phyloP scores from a whole-genome alignment of 2,113 vertebrate species.

The Tachysurus fulvidraco region DNA sequence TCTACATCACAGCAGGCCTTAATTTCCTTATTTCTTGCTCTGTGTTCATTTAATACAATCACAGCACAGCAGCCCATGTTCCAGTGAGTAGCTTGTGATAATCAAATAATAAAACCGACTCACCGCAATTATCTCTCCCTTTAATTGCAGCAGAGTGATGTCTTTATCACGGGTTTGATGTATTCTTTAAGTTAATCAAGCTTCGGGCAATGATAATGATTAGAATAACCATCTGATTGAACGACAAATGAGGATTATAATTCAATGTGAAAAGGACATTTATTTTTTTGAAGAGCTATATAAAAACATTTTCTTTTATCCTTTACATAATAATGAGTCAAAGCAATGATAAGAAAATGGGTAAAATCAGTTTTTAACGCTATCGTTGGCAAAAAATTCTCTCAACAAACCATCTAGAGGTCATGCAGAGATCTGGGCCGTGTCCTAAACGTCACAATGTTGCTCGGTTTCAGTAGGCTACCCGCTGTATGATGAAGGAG shows the following conservation, averaged over 20 bases:
- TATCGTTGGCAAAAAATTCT: too few relatives aligned
- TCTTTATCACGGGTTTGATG: not conserved
- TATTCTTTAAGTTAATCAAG: not conserved
- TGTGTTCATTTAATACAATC: not conserved
- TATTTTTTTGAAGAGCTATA: too few relatives aligned
- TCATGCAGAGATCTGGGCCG: not conserved
- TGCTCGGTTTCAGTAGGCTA: not conserved
- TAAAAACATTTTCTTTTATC: not conserved
- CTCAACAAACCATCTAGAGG: not conserved
- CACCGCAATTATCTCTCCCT: not conserved
- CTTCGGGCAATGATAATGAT: not conserved
- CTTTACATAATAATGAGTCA: too few relatives aligned
- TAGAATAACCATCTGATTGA: not conserved
- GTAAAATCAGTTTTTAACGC: not conserved
- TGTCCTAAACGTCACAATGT: not conserved
- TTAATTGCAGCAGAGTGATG: not conserved
- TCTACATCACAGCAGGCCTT: not conserved
- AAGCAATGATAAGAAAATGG: not conserved
- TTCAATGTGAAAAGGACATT: too few relatives aligned
- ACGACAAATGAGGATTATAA: not conserved
- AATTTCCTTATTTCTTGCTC: conserved; percentile 16
- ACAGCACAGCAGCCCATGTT: not conserved
- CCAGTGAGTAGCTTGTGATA: not conserved
- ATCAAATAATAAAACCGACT: conserved; percentile 36
- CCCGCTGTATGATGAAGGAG: too few relatives aligned